Base-by-base conservation (phyloP, 1,140 invertebrate species). In the Pogonomyrmex barbatus region DNA sequence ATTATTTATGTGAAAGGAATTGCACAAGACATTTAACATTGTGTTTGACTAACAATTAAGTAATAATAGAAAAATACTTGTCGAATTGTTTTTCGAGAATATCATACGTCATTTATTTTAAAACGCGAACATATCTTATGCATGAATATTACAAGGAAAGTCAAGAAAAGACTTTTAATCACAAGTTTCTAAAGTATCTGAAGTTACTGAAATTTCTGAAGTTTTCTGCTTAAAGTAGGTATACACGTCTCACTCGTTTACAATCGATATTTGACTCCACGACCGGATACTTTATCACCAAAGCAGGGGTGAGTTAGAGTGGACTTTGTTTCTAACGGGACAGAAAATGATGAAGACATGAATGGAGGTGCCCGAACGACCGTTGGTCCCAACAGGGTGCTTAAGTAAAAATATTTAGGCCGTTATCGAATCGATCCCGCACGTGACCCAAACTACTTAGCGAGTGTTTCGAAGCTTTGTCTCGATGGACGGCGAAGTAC, bases 361-460 rank as follows among this genome's bases (percentile, higher is more conserved):
- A 83, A 83, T 83, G 79, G 79, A 83, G 68, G 79, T 75, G 39
- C 30, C 79, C 54, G 68, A 83, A 83, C 68, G 79, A 62, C 79
- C 79, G 79, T 83, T 73, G 79, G 82, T 76, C 91, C 90, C 91
- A 85, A 83, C 90, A 89, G 92, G 90, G 90, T 87, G 88, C 85
- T 86, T 86, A 82, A 90, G 85, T 87, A 87, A 91, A 93, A 91
- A 93, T 93, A 91, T 93, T 91, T 93, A 90, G 87, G 67, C 90
- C 88, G 84, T 89, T 88, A 90, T 91, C 88, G 87, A 91, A 87
- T 89, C 83, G 85, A 89, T 54, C 87, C 67, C 71, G 62, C 42
- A 73, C 76, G 82, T 87, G 85, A 88, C 79, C 56, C 77, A 47
- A 87, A 70, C 67, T 87, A 78, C 87, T 87, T 86, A 83, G 65